Base-by-base conservation (phyloP, 2,888 invertebrate genomes). In the Lasioglossum vierecki region DNA sequence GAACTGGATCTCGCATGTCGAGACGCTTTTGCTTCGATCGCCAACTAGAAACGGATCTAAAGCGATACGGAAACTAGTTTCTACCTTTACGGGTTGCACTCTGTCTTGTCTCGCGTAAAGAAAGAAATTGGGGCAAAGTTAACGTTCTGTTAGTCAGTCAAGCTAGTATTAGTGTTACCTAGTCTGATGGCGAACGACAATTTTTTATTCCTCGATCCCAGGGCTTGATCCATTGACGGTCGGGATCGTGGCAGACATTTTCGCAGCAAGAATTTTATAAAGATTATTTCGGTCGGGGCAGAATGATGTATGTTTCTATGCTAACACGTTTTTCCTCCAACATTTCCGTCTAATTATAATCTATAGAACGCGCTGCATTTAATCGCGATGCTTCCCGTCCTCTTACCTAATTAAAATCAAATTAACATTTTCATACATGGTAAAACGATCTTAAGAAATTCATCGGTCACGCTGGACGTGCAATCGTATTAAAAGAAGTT, bases 91-190 rank as follows among this genome's bases (percentile, higher is more conserved):
- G 30, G 46, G 44, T 18, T 30, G 18, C 11, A 53, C 22, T 35
- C 41, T 70, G 39, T 11, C 70, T 70, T 44, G 63, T 60, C 26
- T 71, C 30, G 66, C 39, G 26, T n/a, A 68, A 41, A 49, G 41
- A 53, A 80, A 66, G 72, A 80, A 83, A 83, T 80, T 80, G 15
- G 83, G 53, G n/a, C 80, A 30, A 41, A 72, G 71, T 72, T 80
- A 63, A 76, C 30, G 75, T 80, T 83, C 71, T 44, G n/a, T 44
- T 71, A n/a, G 80, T 80, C 71, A 75, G 60, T 75, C 71, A 63
- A 76, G 22, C 53, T 41, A 13, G 26, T 49, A 30, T 71, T n/a
- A 5, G n/a, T 26, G 53, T 60, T 30, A 26, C 49, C 44, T 11
- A 46, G 68, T 44, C 74, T 74, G 53, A 41, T 8, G 26, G 68